Conservation (phyloP, 2,888 invertebrate species). For the Seira sanloemensis region DNA sequence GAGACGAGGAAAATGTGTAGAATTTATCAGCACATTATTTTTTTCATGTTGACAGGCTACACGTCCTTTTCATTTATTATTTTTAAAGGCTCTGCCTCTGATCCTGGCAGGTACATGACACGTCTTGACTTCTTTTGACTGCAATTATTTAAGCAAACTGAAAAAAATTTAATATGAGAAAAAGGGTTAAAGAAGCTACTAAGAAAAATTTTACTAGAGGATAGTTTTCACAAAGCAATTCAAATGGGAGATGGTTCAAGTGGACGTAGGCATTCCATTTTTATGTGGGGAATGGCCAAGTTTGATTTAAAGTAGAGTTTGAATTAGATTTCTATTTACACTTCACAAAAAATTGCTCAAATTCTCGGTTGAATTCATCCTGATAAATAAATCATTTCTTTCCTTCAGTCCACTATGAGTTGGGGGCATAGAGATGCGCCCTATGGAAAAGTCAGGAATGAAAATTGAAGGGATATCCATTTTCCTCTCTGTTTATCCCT, state of each 20-base stretch:
- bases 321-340: slow-evolving; percentile 24
- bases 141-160: too few species aligned
- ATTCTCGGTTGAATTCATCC: slow-evolving; percentile 10
- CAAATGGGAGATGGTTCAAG: too few species aligned
- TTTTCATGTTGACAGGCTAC: slow-evolving; percentile 44
- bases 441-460: slow-evolving; percentile 1
- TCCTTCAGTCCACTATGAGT: slow-evolving; percentile 3
- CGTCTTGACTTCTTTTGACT: too few species aligned
- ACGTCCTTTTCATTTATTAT: slow-evolving; percentile 50
- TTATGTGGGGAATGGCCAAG: background rate
- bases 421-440: background rate
- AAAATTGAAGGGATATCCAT: slow-evolving; percentile 39
- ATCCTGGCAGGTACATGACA: slow-evolving; percentile 19
- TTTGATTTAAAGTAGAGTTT: background rate
- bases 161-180: too few species aligned
- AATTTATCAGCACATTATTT: slow-evolving; percentile 46
- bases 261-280: too few species aligned
- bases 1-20: slow-evolving; percentile 7
- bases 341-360: background rate
- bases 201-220: too few species aligned
- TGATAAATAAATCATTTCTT: slow-evolving; percentile 43
- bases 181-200: too few species aligned
- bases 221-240: too few species aligned
- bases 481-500: background rate
- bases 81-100: background rate